Evolutionary conservation across 2,113 vertebrate species (phyloP), one percentile per base, ranked within the genome.

Genomic region (Engraulis encrasicolus): DNA sequence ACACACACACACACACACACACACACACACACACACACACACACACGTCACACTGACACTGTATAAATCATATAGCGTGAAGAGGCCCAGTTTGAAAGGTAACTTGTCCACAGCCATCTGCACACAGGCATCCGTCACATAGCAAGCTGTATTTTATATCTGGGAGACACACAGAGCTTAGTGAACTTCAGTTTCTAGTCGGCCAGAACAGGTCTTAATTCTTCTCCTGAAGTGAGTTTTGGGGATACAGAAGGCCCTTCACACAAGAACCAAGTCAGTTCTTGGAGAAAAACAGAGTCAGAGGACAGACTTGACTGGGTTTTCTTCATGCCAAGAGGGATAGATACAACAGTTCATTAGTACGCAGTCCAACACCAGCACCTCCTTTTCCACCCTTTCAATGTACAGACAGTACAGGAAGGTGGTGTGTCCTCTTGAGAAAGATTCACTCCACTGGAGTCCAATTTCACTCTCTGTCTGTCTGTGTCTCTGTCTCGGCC

Each of bases 341-440:
- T 15, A 74, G 27, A 36, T 14, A 74, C n/a, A n/a, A 74, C 23
- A 74, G 66, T 23, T 74, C 66, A 74, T 36, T 12, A 31, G 15
- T 34, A 12, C 40, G 4, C 40, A 45, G 40, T 45, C n/a, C n/a
- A n/a, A 45, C 40, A 5, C 40, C 9, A 9, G 4, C 40, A 45
- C 40, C 40, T 7, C 40, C 40, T 45, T 7, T n/a, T 2, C 18
- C 0, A 11, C 31, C 31, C 23, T 15, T 1, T 27, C 61, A 3
- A 31, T 27, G 14, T 31, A 11, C 27, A 27, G 11, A 1, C 52
- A 9, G 3, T 31, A 52, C 49, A 31, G 19, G 23, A 18, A 74
- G 45, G 50, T 50, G 50, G 37, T 49, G 37, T 49, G 77, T 20
- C 78, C 78, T 82, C 49, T 45, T 82, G 61, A 50, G 71, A 87